Base-by-base conservation (phyloP, 2,113 vertebrate species). In the Procavia capensis region DNA sequence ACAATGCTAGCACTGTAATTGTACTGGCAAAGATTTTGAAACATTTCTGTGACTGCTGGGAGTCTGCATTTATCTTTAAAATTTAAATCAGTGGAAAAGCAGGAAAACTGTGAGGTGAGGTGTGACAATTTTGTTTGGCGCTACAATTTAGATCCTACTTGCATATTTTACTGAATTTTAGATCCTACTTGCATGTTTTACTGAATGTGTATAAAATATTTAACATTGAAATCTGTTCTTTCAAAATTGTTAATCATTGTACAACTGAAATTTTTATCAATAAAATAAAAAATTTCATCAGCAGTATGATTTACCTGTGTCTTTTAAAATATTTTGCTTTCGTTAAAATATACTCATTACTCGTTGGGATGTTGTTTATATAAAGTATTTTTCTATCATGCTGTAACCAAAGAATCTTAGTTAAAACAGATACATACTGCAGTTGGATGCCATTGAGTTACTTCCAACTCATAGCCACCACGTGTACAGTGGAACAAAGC, bases 11-110 rank as follows among this genome's bases (percentile, higher is more conserved):
- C 31, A 68, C 39, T 6, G 57, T 70, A 31, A 47, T 61, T 91
- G 50, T 80, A 59, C 79, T 61, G 22, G 80, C 57, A 92, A 57
- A 82, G 84, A 83, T 75, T 85, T 17, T 70, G 9, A 74, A 6
- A 68, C 25, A 70, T 50, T 75, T 88, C 47, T 81, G 6, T 86
- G 68, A 82, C 80, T 85, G 10, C 31, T 63, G 34, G 22, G 17
- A 66, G 34, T 54, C 54, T 81, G 27, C 27, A 45, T 88, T 85
- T 87, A 57, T 90, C 50, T 95, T 76, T 34, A n/a, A 94, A 94
- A 78, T 91, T 75, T 81, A 59, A 78, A 39, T 61, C 29, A 47
- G n/a, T 84, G 47, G n/a, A 25, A 63, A 10, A 34, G 34, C 66
- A 39, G 47, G 8, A 2, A 57, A 57, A 29, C 34, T 29, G 2